Base-by-base conservation (phyloP, 1,140 invertebrate genomes). In the Arion vulgaris region DNA sequence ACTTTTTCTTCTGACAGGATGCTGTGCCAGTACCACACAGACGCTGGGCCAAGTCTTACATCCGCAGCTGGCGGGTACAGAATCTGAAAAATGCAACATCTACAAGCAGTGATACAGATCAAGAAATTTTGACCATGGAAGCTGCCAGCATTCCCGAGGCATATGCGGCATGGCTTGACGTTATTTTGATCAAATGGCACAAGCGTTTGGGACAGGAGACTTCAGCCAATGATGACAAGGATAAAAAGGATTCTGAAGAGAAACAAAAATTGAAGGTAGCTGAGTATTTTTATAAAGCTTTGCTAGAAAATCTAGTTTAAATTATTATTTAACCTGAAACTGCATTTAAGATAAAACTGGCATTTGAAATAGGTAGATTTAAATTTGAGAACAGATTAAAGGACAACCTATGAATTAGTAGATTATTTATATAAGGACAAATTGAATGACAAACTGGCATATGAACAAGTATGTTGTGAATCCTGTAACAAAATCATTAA, bases 61-160 rank as follows among this genome's bases (percentile, higher is more conserved):
- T 80, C 36, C 45, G 51, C 1, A 51, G 32, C 36, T 80, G 78
- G 78, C 62, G 78, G 1, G 51, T 53, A 2, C 15, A 53, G 23
- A 69, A 80, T 34, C 32, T 80, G 41, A 80, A 69, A 38, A 80
- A 80, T 51, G 62, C 68, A n/a, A 80, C 78, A 0, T 69, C 78
- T 17, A 80, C 78, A 1, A 80, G 45, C 66, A 80, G 78, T 51
- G 78, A 80, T 1, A 80, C 53, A 71, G 78, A 80, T 23, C 36
- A 71, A 45, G 68, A 80, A 1, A 5, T 13, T 34, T 28, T 69
- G 7, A 15, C 66, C 38, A 13, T 71, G 78, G 78, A 69, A 5
- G n/a, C 62, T 28, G 62, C 78, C 4, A n/a, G 39, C 34, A 41
- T 80, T 0, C 78, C 78, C 15, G 62, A 69, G 32, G 78, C 78